These are phyloP conservation scores for Beris chalybata DNA, from an alignment of 2,888 invertebrate species.

Conservation along the genomic window DNA sequence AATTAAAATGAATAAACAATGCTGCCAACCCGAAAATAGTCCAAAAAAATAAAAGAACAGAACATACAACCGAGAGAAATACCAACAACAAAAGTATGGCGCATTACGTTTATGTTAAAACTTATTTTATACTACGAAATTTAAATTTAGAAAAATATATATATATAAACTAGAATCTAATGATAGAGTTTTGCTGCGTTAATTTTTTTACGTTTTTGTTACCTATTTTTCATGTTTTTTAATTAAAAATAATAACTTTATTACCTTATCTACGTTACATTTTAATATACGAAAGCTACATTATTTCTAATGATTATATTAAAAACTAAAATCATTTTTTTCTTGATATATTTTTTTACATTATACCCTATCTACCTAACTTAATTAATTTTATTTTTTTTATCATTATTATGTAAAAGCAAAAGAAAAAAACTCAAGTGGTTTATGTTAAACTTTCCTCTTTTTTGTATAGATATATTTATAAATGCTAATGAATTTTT, in stretches of 20 bases:
- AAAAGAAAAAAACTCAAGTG: slow-evolving; percentile 16
- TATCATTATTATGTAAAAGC: too few species aligned
- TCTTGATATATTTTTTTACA: slow-evolving; percentile 10
- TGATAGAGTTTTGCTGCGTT: slow-evolving; percentile 12
- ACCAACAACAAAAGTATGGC: too few species aligned
- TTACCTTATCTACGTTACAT: too few species aligned
- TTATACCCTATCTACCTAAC: background rate
- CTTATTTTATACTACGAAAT: too few species aligned
- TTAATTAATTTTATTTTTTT: background rate
- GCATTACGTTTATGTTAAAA: too few species aligned
- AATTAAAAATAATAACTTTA: too few species aligned
- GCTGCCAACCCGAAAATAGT: too few species aligned
- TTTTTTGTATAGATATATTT: background rate
- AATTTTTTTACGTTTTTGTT: slow-evolving; percentile 6
- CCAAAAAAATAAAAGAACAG: too few species aligned
- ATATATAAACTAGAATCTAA: too few species aligned
- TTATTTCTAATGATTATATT: slow-evolving; percentile 13
- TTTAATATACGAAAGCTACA: slow-evolving; percentile 1
- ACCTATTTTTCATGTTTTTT: background rate
- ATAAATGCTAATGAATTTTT: slow-evolving; percentile 10
- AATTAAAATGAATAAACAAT: too few species aligned
- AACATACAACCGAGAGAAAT: too few species aligned
- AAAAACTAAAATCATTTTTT: slow-evolving; percentile 17
- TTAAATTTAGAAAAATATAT: too few species aligned
- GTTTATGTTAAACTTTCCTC: slow-evolving; percentile 30